Base-by-base conservation (phyloP, 2,888 invertebrate species). In the Aelia acuminata region DNA sequence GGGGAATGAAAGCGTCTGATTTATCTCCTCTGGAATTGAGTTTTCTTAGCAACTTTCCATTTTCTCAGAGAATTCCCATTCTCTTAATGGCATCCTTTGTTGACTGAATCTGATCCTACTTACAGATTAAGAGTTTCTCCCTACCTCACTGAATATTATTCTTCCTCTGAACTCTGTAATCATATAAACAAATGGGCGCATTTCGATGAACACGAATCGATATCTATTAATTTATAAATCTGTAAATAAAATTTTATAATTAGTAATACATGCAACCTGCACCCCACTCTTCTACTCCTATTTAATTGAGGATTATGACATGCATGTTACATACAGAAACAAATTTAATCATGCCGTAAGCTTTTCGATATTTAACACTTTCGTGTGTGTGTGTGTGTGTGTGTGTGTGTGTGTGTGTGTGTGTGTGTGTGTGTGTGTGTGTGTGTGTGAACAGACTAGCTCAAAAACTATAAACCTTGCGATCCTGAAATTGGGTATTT, bases 31-130 rank as follows among this genome's bases (percentile, higher is more conserved):
- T 80, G 80, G 80, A 80, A 80, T 80, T 63, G 43, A 43, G 80
- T 80, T 80, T 80, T 80, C 80, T 43, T 80, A 80, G 80, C 80
- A 39, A 80, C 43, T 80, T 80, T 43, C 80, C 80, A 80, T 80
- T 80, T 63, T 63, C 63, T 31, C 63, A 11, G 80, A 80, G 43
- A 80, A 43, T 39, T 80, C 43, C 80, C 80, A 80, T 80, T 80
- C 43, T 80, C 80, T 80, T 80, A 80, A 80, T 80, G 80, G n/a
- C 80, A 39, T 75, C 39, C 75, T 80, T 43, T 43, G 43, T 39
- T 80, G 80, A 43, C 80, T 80, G 80, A 31, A 43, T 43, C 39
- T 80, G 43, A 80, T 80, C 80, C 43, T 80, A 39, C 80, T 43
- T 39, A n/a, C 80, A 43, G 80, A 80, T 80, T 43, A 80, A 80